Base-by-base conservation (phyloP, 2,888 invertebrate species). In the Alentia gelatinosa region DNA sequence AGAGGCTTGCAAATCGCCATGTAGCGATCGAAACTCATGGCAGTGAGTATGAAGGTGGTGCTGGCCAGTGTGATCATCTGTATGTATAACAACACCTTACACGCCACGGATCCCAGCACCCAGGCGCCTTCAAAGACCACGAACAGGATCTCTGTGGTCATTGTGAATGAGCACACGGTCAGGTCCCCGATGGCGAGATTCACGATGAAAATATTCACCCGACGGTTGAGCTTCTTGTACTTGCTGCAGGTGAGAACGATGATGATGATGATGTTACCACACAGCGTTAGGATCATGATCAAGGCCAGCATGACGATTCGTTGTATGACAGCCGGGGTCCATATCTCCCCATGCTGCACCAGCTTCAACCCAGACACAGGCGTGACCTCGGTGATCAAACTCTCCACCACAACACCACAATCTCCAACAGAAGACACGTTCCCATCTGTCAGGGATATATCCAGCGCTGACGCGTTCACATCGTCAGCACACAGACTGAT, bases 191-290 rank as follows among this genome's bases (percentile, higher is more conserved):
- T 93, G 1, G 96, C 96, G 88, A 96, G 93, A 92, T 96, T 96
- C 39, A 96, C 94, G 91, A 96, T 96, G 93, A 96, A 96, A 79
- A 96, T 95, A 92, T 96, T 96, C n/a, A 96, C 96, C 30, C 96
- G 94, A 91, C 95, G 95, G 90, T 95, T 94, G 37, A 96, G 93
- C 83, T 95, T 95, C 84, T 95, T 93, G 90, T 95, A 95, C 89
- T 94, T 94, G 89, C 95, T 95, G 91, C 96, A 95, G 19, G 95
- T 94, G 19, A 96, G 94, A 56, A 96, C 95, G 3, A 95, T 93
- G n/a, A 96, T 95, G 75, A 96, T 96, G 33, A 95, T 94, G 4
- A 94, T 94, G 92, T 96, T 96, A 4, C 96, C 96, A 30, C 96
- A 92, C 19, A 96, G 93, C 5, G 96, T 94, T 26, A 96, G 91